Base-by-base conservation (phyloP, 2,888 invertebrate genomes). In the Leptopterna dolabrata region DNA sequence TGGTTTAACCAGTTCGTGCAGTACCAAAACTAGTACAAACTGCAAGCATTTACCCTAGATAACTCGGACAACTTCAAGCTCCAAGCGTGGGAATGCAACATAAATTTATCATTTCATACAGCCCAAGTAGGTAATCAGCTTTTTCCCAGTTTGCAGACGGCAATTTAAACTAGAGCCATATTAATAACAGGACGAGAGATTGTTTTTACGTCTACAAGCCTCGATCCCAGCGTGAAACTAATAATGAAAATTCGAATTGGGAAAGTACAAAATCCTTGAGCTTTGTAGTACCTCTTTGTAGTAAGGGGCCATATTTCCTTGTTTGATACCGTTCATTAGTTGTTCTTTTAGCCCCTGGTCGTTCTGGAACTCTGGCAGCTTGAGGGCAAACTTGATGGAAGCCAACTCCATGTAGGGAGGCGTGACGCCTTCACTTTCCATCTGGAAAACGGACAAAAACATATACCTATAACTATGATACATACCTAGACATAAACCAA, bases 231-330 rank as follows among this genome's bases (percentile, higher is more conserved):
- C n/a, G 4, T 27, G 19, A 27, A 71, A 71, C 29, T 19, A 27
- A 27, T n/a, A 36, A 36, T 36, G 2, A 36, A 36, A 36, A 36
- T 36, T 36, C 36, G 7, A 36, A 4, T 36, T 2, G 36, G 36
- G 36, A 36, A 36, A 36, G 7, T 36, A 2, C 36, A 36, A 36
- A 24, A 24, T 14, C n/a, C 97, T 97, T n/a, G 2, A 13, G 47
- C 47, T 47, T 47, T 47, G 6, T 1, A 16, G 16, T 51, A 98
- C 94, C 90, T 97, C 95, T 92, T 97, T 97, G 91, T 99, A 99
- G 93, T 97, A 98, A 0, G 98, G 97, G 51, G 98, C 97, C 99
- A 99, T 99, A 91, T 93, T 93, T 94, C 95, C 94, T 90, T 95
- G 94, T 91, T 93, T 93, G 63, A 91, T 92, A 87, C 96, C 97